Conservation (phyloP, 2,888 invertebrate genomes). For the Synergus japonicus region DNA sequence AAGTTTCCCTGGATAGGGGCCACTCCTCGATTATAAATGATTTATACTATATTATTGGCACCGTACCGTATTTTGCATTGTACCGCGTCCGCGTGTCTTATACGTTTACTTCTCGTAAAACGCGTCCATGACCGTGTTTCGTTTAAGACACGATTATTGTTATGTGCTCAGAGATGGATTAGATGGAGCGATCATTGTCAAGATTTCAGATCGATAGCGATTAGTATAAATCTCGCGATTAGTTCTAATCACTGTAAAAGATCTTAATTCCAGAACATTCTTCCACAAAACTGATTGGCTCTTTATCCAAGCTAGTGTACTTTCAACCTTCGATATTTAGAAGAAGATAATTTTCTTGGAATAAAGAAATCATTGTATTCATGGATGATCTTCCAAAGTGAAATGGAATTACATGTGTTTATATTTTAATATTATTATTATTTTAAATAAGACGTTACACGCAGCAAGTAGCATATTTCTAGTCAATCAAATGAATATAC, state of each 20-base stretch:
- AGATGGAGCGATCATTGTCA: conserved; percentile 7
- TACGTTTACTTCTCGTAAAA: background rate
- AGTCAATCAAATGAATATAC: no score
- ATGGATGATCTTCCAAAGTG: no score
- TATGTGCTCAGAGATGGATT: background rate
- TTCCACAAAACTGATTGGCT: background rate
- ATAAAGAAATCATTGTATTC: no score
- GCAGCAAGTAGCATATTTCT: no score
- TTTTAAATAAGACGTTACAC: no score
- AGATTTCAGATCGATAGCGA: background rate
- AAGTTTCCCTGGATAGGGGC: background rate
- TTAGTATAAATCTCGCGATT: conserved; percentile 1
- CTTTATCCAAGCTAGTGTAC: background rate
- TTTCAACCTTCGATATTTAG: background rate
- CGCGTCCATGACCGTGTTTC: conserved; percentile 2
- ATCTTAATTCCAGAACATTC: background rate
- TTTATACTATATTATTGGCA: conserved; percentile 1
- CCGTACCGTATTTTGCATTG: background rate
- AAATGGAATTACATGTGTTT: no score
- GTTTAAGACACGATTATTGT: background rate
- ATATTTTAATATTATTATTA: background rate
- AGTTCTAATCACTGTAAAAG: background rate
- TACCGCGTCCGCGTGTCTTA: background rate
- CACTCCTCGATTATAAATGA: background rate
- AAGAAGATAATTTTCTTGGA: background rate